phyloP scores from a whole-genome alignment of 2,888 invertebrate genomes.

The Cremastobaeus sp. region DNA sequence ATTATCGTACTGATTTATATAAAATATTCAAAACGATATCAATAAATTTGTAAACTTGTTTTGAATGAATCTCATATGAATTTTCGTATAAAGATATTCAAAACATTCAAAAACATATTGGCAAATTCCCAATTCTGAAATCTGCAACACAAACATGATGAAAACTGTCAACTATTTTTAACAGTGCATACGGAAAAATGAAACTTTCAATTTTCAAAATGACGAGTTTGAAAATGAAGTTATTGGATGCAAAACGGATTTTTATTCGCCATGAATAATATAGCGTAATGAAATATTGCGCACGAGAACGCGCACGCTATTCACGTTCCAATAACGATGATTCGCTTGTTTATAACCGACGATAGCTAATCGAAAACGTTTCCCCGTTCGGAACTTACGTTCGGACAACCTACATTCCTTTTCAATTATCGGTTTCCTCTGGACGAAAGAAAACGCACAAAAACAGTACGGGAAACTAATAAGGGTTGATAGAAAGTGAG shows the following conservation, averaged over 20 bases:
- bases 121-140: too few relatives aligned
- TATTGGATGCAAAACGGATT: constrained; percentile 38
- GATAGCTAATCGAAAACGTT: constrained; percentile 25
- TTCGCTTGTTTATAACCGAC: constrained; percentile 27
- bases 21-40: too few relatives aligned
- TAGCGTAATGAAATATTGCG: constrained; percentile 29
- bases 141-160: too few relatives aligned
- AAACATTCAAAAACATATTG: too few relatives aligned
- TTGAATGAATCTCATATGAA: too few relatives aligned
- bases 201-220: constrained; percentile 28
- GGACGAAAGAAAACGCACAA: constrained; percentile 8
- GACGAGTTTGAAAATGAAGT: constrained; percentile 12
- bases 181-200: too few relatives aligned
- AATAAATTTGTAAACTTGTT: too few relatives aligned
- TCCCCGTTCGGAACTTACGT: background rate
- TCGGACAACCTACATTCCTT: constrained; percentile 1
- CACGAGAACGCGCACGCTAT: constrained; percentile 24
- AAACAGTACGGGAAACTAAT: constrained; percentile 6
- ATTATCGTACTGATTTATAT: too few relatives aligned
- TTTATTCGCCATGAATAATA: constrained; percentile 32
- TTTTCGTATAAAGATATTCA: too few relatives aligned
- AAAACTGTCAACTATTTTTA: too few relatives aligned
- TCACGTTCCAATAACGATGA: constrained; percentile 39
- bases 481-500: background rate
- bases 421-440: constrained; percentile 12